Conservation (phyloP, 2,113 vertebrate genomes). For the Pseudopipra pipra region DNA sequence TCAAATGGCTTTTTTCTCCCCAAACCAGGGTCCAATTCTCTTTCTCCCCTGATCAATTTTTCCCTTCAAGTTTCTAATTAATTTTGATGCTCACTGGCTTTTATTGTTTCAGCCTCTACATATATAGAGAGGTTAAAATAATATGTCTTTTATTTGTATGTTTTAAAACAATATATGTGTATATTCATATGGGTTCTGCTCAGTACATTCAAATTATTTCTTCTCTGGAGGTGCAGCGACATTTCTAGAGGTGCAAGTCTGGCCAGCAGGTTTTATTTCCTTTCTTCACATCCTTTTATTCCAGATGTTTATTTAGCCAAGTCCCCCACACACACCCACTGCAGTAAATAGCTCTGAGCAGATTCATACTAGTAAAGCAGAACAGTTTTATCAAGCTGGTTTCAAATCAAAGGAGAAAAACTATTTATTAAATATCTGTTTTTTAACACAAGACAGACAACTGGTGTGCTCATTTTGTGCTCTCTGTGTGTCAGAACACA, state of each 20-base stretch:
- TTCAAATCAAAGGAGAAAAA: neutral
- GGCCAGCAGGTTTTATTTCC: neutral
- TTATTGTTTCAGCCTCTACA: neutral
- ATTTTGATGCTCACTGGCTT: neutral
- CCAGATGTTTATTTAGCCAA: neutral
- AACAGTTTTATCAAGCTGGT: neutral
- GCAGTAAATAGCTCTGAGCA: neutral
- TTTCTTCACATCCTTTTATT: neutral
- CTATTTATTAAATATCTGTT: neutral
- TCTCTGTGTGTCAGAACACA: neutral
- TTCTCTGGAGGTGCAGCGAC: neutral
- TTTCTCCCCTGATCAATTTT: neutral
- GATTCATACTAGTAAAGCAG: neutral
- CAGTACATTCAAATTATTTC: neutral
- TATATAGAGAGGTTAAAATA: too few species aligned
- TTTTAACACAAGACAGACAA: neutral
- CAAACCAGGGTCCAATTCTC: neutral
- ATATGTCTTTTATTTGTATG: too few species aligned
- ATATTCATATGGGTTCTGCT: neutral
- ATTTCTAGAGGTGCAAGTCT: neutral
- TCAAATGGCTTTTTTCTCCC: neutral
- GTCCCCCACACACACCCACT: neutral
- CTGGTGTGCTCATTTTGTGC: accelerated
- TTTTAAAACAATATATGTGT: too few species aligned
- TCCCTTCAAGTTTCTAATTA: neutral